A percentile compares a stretch with the other conserved stretches of the same genome.
These are phyloP conservation scores for Spodoptera exigua DNA, from an alignment of 2,888 invertebrate genomes.

Conservation along the genomic window DNA sequence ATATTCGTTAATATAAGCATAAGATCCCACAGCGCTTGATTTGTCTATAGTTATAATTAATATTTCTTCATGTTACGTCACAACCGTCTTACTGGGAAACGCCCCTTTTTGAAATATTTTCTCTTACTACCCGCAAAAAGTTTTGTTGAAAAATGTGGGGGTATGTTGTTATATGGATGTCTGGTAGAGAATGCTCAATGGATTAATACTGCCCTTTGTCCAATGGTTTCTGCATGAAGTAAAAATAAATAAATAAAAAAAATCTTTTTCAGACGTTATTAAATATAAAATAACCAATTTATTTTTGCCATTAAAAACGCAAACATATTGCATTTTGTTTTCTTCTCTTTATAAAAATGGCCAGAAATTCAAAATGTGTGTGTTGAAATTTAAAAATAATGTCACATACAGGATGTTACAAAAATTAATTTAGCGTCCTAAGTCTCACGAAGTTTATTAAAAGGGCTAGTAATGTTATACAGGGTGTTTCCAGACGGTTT, in stretches of 20 bases:
- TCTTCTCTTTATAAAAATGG: too few relatives aligned
- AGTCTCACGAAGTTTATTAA: too few relatives aligned
- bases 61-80: conserved; percentile 48
- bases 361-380: too few relatives aligned
- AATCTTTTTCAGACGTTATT: too few relatives aligned
- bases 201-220: too few relatives aligned
- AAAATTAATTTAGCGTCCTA: background rate
- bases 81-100: conserved; percentile 34
- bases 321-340: too few relatives aligned
- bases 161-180: background rate
- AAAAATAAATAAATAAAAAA: too few relatives aligned
- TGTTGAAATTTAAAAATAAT: too few relatives aligned
- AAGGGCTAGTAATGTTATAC: conserved; percentile 12
- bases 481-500: conserved; percentile 32
- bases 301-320: too few relatives aligned
- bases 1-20: conserved; percentile 51
- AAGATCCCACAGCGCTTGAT: conserved; percentile 58
- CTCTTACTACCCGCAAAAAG: background rate
- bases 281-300: too few relatives aligned
- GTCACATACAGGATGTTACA: background rate
- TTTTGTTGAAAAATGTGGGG: background rate
- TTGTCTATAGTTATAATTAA: conserved; percentile 48
- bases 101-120: conserved; percentile 4
- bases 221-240: too few relatives aligned
- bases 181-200: too few relatives aligned